Evolutionary conservation across 92 coral and sea anemone genomes (phyloP).

Genomic region (Paragorgia papillata): DNA sequence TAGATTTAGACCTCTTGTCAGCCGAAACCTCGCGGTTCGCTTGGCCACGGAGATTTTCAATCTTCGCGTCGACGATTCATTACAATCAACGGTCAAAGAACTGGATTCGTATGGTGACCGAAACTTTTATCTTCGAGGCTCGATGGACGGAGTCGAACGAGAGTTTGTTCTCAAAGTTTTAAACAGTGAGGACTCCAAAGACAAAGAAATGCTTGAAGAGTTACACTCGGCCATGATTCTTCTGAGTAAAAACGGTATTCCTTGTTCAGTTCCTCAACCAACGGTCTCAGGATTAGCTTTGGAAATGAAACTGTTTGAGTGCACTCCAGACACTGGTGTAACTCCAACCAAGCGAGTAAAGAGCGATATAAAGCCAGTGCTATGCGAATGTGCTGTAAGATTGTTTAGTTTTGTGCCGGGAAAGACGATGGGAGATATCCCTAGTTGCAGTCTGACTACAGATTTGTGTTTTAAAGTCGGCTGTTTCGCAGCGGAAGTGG

Average conservation of each 20-base stretch:
- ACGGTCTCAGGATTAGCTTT: constrained; percentile 1
- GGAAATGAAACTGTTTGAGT: constrained; percentile 22
- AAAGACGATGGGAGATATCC: constrained; percentile 52
- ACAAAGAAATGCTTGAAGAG: constrained; percentile 17
- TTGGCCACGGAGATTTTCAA: constrained; percentile 31
- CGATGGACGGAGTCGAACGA: not conserved
- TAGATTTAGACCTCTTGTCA: constrained; percentile 20
- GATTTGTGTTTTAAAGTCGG: constrained; percentile 43
- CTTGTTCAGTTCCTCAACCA: constrained; percentile 33
- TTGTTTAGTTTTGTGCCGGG: constrained; percentile 65
- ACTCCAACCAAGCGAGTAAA: not conserved
- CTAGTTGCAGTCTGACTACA: constrained; percentile 21
- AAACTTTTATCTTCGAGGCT: constrained; percentile 27
- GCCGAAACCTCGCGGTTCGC: constrained; percentile 21
- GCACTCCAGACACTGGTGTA: constrained; percentile 2
- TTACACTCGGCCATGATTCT: constrained; percentile 15
- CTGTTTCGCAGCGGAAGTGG: constrained; percentile 33
- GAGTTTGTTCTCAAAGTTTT: constrained; percentile 40
- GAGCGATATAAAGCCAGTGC: not conserved
- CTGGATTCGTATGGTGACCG: constrained; percentile 22
- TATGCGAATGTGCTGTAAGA: constrained; percentile 54
- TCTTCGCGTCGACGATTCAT: constrained; percentile 13
- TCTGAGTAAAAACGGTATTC: constrained; percentile 5
- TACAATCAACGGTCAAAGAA: constrained; percentile 18
- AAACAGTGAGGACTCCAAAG: constrained; percentile 17